Base-by-base conservation (phyloP, 2,888 invertebrate genomes). In the Cantharis flavilabris region DNA sequence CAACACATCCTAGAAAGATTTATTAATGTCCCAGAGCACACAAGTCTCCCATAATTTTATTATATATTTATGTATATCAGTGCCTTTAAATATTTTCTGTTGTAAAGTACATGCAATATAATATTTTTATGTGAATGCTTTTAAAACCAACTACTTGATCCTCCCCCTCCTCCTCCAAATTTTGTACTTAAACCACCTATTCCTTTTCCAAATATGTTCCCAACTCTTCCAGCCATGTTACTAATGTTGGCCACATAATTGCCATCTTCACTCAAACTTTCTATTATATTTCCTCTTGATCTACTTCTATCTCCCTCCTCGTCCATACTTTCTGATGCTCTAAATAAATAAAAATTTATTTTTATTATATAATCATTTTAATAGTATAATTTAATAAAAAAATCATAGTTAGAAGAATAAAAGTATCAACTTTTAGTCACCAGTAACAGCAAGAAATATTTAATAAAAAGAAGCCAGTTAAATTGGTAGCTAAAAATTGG, bases 141-240 rank as follows among this genome's bases (percentile, higher is more conserved):
- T 86, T 93, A 96, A 91, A 96, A 96, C 96, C 96, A 96, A 88
- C 95, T 95, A 81, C 95, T 95, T 76, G 92, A 91, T 81, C 95
- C 94, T 82, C 95, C 95, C 80, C 96, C 96, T 82, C 95, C 94
- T 83, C 95, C 95, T 81, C 96, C 96, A 82, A 97, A 92, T 89
- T 96, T 96, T 84, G 95, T 95, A 86, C 96, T 95, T 85, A 97
- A 91, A 86, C 97, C 96, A 82, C 97, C 97, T 84, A 97, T 94
- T 82, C 97, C 95, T 87, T 96, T 96, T 72, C 97, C 97, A 84
- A 97, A 94, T 88, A 97, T 94, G 89, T 95, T 96, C 84, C 96
- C 96, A 85, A 97, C 94, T 89, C 95, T 91, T 74, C 96, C 97
- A 81, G 96, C 96, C 85, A 96, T 95, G 81, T 95, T 94, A 62